phyloP scores from a whole-genome alignment of 2,797 vertebrate genomes.

The Psittacula echo region DNA sequence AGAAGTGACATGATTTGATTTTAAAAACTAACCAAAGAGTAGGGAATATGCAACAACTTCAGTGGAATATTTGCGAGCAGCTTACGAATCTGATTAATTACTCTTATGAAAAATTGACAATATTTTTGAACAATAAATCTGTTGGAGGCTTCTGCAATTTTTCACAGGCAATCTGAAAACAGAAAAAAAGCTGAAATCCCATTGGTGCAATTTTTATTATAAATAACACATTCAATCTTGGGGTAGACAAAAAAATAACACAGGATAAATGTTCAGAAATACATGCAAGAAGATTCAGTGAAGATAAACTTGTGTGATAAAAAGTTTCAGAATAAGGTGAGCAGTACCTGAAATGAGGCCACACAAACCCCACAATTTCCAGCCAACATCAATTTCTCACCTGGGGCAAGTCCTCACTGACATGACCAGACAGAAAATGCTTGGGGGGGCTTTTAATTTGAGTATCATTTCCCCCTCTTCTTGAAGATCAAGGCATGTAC shows the following conservation, averaged over 20 bases:
- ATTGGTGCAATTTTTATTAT: neutral
- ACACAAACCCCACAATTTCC: neutral
- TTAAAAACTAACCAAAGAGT: neutral
- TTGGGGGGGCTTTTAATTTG: neutral
- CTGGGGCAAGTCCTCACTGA: neutral
- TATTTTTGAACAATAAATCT: neutral
- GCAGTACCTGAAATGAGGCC: neutral
- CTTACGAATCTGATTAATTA: neutral
- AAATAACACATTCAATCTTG: neutral
- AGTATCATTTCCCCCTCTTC: neutral
- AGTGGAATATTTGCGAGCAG: neutral
- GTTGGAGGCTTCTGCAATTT: neutral
- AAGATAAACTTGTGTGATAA: neutral
- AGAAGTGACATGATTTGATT: neutral
- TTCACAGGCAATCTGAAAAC: neutral
- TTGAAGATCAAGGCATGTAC: neutral
- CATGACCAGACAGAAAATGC: accelerated
- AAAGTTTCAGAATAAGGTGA: neutral
- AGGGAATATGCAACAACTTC: neutral
- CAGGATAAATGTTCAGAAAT: neutral
- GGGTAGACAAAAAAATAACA: neutral
- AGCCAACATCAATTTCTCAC: neutral
- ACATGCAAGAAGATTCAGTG: neutral
- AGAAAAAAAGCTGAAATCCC: neutral
- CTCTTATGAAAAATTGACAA: neutral